Base-by-base conservation (phyloP, 2,113 vertebrate genomes). In the Chascanopsetta lugubris region DNA sequence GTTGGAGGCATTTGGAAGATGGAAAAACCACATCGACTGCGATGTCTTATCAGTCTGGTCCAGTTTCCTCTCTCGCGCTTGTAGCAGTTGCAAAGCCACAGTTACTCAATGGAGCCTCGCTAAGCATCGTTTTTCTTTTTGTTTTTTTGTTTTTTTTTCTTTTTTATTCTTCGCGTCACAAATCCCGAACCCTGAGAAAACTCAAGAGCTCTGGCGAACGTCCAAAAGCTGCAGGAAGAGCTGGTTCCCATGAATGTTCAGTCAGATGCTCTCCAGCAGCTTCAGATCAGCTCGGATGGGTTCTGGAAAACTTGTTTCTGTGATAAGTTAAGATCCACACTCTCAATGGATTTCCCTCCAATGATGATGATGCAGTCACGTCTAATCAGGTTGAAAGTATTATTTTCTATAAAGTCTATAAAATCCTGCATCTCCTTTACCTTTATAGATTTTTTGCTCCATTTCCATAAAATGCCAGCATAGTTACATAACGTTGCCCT, bases 211-310 rank as follows among this genome's bases (percentile, higher is more conserved):
- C 36, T 76, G 82, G 78, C 70, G 2, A n/a, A 1, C 40, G 38
- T 82, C 70, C 82, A 87, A 38, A 76, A 69, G 21, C 71, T 5
- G 20, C 63, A 72, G 70, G 65, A 78, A 75, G 59, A 48, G 32
- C 54, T 49, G 26, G 70, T 89, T 86, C 80, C 82, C 80, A 83
- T 70, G 73, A 69, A 70, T 38, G 61, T 58, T 70, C 13, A 32
- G 10, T 55, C 26, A 15, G 61, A 40, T 30, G 12, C 38, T 42
- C 13, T 6, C 10, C 38, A 18, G 38, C 38, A n/a, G 38, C 17
- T 42, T 8, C 5, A 38, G 34, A 15, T 38, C n/a, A 72, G 30
- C 12, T 17, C 49, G 38, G 34, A 69, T 15, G 11, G 27, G 32
- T 30, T 27, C 42, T n/a, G 27, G 32, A 34, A 57, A 51, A 59